phyloP scores from a whole-genome alignment of 35 echinoderm and acorn worm genomes.

The Acanthaster planci region DNA sequence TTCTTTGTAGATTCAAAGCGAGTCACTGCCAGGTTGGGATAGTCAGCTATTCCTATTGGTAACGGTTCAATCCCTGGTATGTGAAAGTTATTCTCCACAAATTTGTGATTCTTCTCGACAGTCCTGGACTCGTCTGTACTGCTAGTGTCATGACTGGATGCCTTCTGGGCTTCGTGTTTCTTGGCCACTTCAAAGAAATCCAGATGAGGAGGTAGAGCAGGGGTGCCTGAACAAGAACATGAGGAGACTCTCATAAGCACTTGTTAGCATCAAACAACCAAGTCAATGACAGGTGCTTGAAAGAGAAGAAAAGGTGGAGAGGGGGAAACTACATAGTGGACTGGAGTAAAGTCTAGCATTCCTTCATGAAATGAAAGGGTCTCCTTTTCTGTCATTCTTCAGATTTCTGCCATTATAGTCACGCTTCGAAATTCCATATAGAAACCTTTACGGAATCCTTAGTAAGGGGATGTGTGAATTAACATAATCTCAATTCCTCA shows the following conservation, averaged over 20 bases:
- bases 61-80: slow-evolving; percentile 68
- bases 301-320: no score
- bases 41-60: slow-evolving; percentile 12
- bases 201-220: slow-evolving; percentile 67
- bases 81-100: slow-evolving; percentile 32
- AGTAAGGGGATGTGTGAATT: no score
- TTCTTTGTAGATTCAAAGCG: slow-evolving; percentile 4
- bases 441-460: no score
- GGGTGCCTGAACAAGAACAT: slow-evolving; percentile 56
- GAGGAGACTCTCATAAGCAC: not conserved
- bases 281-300: no score
- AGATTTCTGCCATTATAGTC: no score
- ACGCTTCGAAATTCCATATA: no score
- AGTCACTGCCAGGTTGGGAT: slow-evolving; percentile 16
- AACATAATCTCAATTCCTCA: no score
- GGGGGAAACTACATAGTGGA: no score
- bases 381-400: no score
- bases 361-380: no score
- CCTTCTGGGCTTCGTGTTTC: slow-evolving; percentile 16
- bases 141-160: not conserved
- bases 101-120: not conserved
- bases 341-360: no score
- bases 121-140: not conserved
- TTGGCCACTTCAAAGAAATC: slow-evolving; percentile 63
- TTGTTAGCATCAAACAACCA: not conserved